These are phyloP conservation scores for Saimiri boliviensis DNA, from an alignment of 2,113 vertebrate species.

Conservation along the genomic window DNA sequence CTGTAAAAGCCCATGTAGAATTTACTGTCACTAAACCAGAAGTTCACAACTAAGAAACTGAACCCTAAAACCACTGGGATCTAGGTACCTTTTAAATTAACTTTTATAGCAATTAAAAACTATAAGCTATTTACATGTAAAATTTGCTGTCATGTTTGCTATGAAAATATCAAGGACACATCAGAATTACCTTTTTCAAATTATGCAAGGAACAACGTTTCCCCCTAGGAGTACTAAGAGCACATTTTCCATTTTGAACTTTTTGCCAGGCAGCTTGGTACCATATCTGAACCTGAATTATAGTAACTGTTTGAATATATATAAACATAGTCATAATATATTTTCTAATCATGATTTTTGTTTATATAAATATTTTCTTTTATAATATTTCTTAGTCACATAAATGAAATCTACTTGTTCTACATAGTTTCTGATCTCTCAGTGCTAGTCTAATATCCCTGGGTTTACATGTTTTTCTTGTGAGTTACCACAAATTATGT, in stretches of 20 bases:
- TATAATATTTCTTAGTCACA: neutral
- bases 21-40: neutral
- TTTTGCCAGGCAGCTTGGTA: neutral
- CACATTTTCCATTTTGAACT: neutral
- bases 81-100: neutral
- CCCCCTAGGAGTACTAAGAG: neutral
- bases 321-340: neutral
- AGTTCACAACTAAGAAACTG: neutral
- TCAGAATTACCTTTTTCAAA: neutral
- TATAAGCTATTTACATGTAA: neutral
- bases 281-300: neutral
- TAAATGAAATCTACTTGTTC: neutral
- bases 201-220: neutral
- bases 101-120: neutral
- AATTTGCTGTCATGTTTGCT: neutral
- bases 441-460: neutral
- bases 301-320: neutral
- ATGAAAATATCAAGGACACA: neutral
- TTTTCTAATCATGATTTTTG: neutral
- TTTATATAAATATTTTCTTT: neutral
- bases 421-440: neutral
- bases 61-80: neutral
- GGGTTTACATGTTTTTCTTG: neutral
- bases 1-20: neutral
- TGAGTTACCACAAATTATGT: constrained; percentile 9